phyloP scores from a whole-genome alignment of 2,888 invertebrate genomes.

The Standfussiana lucernea region DNA sequence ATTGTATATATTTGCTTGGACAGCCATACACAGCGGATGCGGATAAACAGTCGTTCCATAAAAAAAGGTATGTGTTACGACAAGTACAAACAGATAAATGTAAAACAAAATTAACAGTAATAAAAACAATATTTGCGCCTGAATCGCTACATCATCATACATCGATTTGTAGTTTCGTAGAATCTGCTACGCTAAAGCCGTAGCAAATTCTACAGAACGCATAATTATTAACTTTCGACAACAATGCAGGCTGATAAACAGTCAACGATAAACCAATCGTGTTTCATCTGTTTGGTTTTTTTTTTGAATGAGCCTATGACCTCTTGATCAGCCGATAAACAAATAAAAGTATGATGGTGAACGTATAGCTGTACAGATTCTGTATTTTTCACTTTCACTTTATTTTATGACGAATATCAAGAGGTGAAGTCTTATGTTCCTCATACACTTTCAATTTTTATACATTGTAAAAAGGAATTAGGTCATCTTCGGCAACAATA shows the following conservation, averaged over 20 bases:
- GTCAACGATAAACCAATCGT: background rate
- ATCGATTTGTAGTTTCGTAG: background rate
- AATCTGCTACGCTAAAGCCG: background rate
- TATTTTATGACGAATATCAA: background rate
- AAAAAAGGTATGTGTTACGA: background rate
- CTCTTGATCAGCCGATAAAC: background rate
- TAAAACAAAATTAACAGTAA: background rate
- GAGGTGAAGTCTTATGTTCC: background rate
- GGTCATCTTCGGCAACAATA: slow-evolving; percentile 37
- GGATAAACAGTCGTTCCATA: background rate
- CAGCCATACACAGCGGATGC: background rate
- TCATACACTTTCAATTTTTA: background rate
- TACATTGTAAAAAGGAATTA: slow-evolving; percentile 24
- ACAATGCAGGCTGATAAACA: background rate
- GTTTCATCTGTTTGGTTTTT: slow-evolving; percentile 15
- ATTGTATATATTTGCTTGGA: background rate
- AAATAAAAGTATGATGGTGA: background rate
- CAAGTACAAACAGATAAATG: background rate
- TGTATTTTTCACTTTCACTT: background rate
- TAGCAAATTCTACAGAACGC: background rate
- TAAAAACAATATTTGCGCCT: background rate
- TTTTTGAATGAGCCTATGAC: background rate
- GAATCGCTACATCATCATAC: too few species aligned
- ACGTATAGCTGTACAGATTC: background rate
- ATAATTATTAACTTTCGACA: background rate